Evolutionary conservation across 2,888 invertebrate species (phyloP).

Genomic region (Epirrita christyi): DNA sequence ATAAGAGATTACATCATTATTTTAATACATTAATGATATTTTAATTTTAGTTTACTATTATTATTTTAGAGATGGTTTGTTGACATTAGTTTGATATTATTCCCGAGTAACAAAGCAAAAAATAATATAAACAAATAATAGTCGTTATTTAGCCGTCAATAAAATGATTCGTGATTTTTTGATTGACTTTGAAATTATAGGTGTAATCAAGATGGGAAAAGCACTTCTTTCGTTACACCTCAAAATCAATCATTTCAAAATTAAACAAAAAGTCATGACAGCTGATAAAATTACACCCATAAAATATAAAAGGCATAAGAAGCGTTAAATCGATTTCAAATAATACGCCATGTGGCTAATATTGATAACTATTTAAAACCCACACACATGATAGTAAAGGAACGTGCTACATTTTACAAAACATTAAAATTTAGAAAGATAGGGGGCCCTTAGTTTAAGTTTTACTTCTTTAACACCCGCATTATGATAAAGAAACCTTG

Average conservation of each 20-base stretch:
- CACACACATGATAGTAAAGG: slow-evolving; percentile 47
- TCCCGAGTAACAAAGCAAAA: too few relatives aligned
- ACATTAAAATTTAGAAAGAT: slow-evolving; percentile 62
- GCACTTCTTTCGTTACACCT: too few relatives aligned
- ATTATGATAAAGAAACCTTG: slow-evolving; percentile 43
- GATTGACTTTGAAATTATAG: too few relatives aligned
- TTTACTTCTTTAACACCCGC: slow-evolving; percentile 49
- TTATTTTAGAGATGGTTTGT: too few relatives aligned
- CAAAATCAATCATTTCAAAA: background rate
- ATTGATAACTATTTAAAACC: slow-evolving; percentile 61
- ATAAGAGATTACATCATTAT: too few relatives aligned
- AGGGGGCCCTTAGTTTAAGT: slow-evolving; percentile 54
- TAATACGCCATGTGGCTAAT: slow-evolving; percentile 40
- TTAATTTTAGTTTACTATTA: too few relatives aligned
- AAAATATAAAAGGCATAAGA: slow-evolving; percentile 13
- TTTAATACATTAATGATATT: too few relatives aligned
- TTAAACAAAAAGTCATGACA: slow-evolving; percentile 9
- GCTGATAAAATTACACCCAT: slow-evolving; percentile 27
- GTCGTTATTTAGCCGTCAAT: too few relatives aligned
- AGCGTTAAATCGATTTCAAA: slow-evolving; percentile 47
- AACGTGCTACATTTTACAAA: slow-evolving; percentile 53
- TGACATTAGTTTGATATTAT: too few relatives aligned
- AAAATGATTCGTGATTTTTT: too few relatives aligned
- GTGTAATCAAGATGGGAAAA: background rate
- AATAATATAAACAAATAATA: too few relatives aligned